phyloP scores from a whole-genome alignment of 2,888 invertebrate species.

The Nemurella pictetii region DNA sequence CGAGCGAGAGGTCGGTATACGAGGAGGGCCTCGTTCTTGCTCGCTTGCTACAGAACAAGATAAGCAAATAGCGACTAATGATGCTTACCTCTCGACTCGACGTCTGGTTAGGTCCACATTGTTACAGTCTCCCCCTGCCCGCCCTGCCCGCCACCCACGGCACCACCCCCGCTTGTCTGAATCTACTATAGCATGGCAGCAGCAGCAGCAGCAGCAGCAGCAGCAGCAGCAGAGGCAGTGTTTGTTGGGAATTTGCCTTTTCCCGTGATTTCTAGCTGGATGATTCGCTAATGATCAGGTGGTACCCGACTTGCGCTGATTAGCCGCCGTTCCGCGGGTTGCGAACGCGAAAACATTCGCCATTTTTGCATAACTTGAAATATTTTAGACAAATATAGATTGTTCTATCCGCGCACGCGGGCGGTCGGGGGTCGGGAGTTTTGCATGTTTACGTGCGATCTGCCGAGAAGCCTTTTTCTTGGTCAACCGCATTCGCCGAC shows the following conservation, averaged over 20 bases:
- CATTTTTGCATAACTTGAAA: neutral
- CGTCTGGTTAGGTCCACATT: constrained; percentile 32
- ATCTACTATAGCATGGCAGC: no score
- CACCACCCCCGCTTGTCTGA: neutral
- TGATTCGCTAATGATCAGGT: constrained; percentile 30
- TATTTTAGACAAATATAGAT: neutral
- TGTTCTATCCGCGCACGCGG: neutral
- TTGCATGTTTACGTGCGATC: neutral
- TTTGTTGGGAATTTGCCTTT: constrained; percentile 39
- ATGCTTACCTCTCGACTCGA: constrained; percentile 35
- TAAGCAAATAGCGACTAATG: constrained; percentile 42
- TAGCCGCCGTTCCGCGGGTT: neutral
- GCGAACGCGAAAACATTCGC: neutral
- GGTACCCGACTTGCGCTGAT: neutral
- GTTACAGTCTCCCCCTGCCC: neutral
- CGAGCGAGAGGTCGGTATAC: neutral
- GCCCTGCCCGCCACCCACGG: neutral
- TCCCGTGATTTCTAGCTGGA: constrained; percentile 29
- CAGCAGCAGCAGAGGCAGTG: constrained; percentile 31
- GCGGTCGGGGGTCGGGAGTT: neutral
- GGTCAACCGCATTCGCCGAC: neutral
- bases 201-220: no score
- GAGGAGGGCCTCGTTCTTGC: constrained; percentile 35
- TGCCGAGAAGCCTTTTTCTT: neutral
- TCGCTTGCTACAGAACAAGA: constrained; percentile 33